phyloP scores from a whole-genome alignment of 2,113 vertebrate genomes.

The Anolis carolinensis region DNA sequence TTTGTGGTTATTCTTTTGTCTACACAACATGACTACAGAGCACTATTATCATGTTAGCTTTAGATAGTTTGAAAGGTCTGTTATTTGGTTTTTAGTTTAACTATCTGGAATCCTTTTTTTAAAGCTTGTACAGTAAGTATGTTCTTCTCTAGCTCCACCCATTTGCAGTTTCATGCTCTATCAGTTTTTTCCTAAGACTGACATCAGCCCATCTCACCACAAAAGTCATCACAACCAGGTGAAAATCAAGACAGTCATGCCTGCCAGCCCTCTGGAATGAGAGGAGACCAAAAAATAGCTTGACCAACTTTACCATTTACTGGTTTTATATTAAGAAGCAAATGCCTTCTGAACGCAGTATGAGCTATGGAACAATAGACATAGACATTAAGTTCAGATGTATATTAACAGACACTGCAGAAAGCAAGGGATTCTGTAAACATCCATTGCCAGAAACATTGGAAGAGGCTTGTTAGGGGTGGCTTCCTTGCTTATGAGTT shows the following conservation, averaged over 20 bases:
- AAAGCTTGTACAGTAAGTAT: not conserved
- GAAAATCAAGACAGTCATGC: not conserved
- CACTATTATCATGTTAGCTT: not conserved
- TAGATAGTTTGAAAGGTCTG: not conserved
- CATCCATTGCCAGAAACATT: not conserved
- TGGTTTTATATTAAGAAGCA: not conserved
- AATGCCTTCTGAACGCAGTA: constrained; percentile 16
- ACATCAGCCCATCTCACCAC: not conserved
- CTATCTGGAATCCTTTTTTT: not conserved
- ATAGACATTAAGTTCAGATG: not conserved
- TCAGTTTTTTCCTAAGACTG: not conserved
- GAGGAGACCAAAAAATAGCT: not conserved
- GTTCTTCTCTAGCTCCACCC: not conserved
- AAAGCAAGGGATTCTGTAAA: constrained; percentile 19
- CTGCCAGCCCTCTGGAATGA: not conserved
- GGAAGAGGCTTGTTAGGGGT: not conserved
- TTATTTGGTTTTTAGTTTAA: not conserved
- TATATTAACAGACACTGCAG: not conserved
- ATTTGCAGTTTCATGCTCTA: not conserved
- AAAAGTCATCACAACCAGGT: not conserved
- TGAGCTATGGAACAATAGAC: constrained; percentile 31
- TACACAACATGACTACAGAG: not conserved
- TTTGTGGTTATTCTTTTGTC: not conserved
- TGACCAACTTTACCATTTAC: not conserved
- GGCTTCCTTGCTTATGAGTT: constrained; percentile 9